A percentile compares a stretch with the other conserved stretches of the same genome.
These are phyloP conservation scores for Myrmecobius fasciatus DNA, from an alignment of 2,113 vertebrate genomes.

Conservation along the genomic window DNA sequence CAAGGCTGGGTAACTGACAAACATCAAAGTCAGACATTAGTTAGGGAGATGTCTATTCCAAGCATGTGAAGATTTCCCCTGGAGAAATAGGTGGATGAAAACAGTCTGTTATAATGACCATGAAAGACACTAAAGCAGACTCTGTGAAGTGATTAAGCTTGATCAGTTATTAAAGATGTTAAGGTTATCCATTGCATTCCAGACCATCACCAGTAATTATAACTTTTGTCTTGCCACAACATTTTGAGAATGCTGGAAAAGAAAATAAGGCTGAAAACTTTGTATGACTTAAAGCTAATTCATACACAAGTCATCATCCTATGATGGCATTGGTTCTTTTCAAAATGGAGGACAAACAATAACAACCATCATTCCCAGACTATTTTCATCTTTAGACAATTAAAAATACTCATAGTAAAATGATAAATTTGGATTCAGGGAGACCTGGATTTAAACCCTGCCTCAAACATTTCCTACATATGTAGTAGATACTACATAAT, in stretches of 20 bases:
- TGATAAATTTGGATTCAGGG: background rate
- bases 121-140: background rate
- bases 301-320: background rate
- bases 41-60: no score
- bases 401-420: background rate
- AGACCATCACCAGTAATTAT: background rate
- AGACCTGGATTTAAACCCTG: slow-evolving; percentile 17
- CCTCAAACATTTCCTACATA: background rate
- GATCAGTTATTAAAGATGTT: background rate
- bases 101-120: background rate
- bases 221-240: background rate
- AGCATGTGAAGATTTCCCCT: background rate
- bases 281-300: background rate
- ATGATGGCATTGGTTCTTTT: background rate
- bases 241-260: background rate
- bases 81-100: background rate
- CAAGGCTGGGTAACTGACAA: background rate
- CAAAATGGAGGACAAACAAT: background rate
- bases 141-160: background rate
- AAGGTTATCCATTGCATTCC: background rate
- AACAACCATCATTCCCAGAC: background rate
- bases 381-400: background rate
- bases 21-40: background rate
- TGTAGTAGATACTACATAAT: no score
- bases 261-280: background rate